Percentiles rank a stretch among this genome's conserved stretches.
Conservation (phyloP, 2,888 invertebrate genomes). For the Glaucopsyche alexis region DNA sequence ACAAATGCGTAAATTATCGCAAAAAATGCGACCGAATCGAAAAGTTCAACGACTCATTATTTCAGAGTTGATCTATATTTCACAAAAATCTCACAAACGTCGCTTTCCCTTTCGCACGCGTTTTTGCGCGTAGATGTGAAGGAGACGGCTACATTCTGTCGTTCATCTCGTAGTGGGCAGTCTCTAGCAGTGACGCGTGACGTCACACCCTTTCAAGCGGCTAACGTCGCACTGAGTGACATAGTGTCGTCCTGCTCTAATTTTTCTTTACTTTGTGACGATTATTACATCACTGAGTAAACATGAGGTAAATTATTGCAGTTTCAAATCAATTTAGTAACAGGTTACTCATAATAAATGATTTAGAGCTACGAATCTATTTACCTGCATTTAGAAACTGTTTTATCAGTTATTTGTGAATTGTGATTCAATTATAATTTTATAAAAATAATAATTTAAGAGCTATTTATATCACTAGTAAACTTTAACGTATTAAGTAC, state of each 20-base stretch:
- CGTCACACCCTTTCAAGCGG: slow-evolving; percentile 66
- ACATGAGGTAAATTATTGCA: slow-evolving; percentile 3
- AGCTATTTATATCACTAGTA: too few relatives aligned
- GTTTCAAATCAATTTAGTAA: slow-evolving; percentile 4
- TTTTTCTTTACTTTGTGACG: slow-evolving; percentile 54
- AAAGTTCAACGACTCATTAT: slow-evolving; percentile 70
- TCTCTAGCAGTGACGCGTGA: slow-evolving; percentile 69
- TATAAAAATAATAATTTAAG: too few relatives aligned
- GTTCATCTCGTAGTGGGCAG: slow-evolving; percentile 62
- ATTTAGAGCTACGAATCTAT: neutral
- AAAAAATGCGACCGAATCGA: slow-evolving; percentile 29
- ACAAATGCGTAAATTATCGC: slow-evolving; percentile 27
- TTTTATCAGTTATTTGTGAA: neutral
- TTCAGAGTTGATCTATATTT: slow-evolving; percentile 74
- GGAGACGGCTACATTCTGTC: slow-evolving; percentile 52
- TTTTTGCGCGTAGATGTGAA: slow-evolving; percentile 41
- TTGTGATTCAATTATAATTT: too few relatives aligned
- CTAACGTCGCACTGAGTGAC: slow-evolving; percentile 48
- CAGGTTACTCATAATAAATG: neutral
- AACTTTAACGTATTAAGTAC: too few relatives aligned
- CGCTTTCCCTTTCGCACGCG: slow-evolving; percentile 49
- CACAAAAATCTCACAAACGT: slow-evolving; percentile 69
- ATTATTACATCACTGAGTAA: slow-evolving; percentile 19
- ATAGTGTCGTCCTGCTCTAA: slow-evolving; percentile 56
- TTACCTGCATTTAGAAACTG: neutral